Conservation (phyloP, 2,888 invertebrate species). For the Meta bourneti region DNA sequence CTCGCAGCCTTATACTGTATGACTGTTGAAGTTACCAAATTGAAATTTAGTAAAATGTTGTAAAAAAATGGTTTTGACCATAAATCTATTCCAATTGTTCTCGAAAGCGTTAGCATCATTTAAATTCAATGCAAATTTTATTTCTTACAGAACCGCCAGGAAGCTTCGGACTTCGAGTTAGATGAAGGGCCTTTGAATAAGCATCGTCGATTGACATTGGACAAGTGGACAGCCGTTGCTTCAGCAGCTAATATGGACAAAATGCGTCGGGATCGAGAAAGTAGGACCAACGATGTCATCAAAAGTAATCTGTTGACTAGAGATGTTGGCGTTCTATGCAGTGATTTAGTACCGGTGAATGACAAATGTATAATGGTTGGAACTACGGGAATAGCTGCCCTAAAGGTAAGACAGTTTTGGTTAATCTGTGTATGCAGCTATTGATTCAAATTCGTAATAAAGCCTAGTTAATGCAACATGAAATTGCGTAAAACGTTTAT, state of each 20-base stretch:
- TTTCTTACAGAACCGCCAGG: constrained; percentile 36
- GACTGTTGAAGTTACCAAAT: too few relatives aligned
- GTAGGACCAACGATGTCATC: background rate
- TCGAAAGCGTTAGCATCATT: too few relatives aligned
- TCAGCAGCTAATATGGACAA: constrained; percentile 45
- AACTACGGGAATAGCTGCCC: constrained; percentile 76
- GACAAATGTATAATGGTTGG: constrained; percentile 78
- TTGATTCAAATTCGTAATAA: background rate
- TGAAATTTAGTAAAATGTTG: too few relatives aligned
- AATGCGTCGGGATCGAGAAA: background rate
- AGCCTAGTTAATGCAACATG: too few relatives aligned
- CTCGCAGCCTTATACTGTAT: too few relatives aligned
- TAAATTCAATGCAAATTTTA: background rate
- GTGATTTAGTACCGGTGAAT: constrained; percentile 58
- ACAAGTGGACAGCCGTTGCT: constrained; percentile 54
- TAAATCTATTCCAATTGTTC: too few relatives aligned
- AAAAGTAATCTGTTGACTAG: constrained; percentile 26
- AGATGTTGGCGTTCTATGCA: constrained; percentile 61
- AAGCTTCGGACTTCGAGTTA: constrained; percentile 51
- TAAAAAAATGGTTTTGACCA: too few relatives aligned
- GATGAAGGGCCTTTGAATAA: constrained; percentile 74
- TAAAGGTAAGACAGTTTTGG: constrained; percentile 61
- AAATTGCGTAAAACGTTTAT: too few relatives aligned
- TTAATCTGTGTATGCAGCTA: background rate
- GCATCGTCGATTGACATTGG: constrained; percentile 62